phyloP scores from a whole-genome alignment of 92 coral and sea anemone species.

The Actinostola sp. region DNA sequence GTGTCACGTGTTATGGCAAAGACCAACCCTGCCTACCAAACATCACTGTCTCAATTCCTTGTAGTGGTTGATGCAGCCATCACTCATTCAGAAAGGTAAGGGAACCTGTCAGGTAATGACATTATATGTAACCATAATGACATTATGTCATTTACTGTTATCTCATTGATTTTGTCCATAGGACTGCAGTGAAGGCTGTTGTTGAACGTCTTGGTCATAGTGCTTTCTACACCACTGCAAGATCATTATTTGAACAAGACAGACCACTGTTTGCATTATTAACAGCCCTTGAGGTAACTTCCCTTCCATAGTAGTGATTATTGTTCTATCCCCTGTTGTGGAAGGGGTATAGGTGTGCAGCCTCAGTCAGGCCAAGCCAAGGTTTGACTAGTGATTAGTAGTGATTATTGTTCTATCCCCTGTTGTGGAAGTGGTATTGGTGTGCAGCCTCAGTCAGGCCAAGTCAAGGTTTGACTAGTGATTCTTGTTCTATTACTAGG shows the following conservation, averaged over 20 bases:
- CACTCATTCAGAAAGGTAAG: slow-evolving; percentile 96
- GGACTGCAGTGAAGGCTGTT: slow-evolving; percentile 98
- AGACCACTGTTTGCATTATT: slow-evolving; percentile 79
- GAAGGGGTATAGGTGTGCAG: no score
- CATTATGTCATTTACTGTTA: no score
- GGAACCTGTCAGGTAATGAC: no score
- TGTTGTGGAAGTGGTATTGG: no score
- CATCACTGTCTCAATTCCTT: slow-evolving; percentile 92
- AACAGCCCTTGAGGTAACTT: slow-evolving; percentile 86
- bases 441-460: no score
- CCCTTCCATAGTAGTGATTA: neutral
- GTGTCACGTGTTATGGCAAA: slow-evolving; percentile 91
- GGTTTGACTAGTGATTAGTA: no score
- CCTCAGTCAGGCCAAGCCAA: no score
- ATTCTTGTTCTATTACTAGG: slow-evolving; percentile 49
- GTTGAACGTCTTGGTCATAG: slow-evolving; percentile 96
- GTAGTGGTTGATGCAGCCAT: slow-evolving; percentile 96
- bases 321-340: no score
- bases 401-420: no score
- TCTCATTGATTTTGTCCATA: slow-evolving; percentile 4
- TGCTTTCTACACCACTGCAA: slow-evolving; percentile 88
- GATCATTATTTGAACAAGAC: slow-evolving; percentile 89
- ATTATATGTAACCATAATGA: no score
- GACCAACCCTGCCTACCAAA: slow-evolving; percentile 87
- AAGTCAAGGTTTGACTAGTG: no score